These are phyloP conservation scores for Hartigia nigra DNA, from an alignment of 2,888 invertebrate genomes.

Conservation along the genomic window DNA sequence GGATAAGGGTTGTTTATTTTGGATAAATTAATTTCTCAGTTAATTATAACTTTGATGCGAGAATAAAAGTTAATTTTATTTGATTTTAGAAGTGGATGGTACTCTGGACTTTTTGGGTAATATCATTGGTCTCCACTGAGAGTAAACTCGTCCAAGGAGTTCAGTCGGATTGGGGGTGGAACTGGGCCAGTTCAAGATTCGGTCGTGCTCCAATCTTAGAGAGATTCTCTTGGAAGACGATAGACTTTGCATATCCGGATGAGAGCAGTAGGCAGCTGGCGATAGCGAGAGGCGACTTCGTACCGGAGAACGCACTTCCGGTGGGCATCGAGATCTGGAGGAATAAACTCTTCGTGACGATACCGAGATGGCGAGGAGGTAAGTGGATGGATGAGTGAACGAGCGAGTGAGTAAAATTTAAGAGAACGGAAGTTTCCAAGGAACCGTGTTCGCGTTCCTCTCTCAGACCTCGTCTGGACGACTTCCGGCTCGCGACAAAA, in stretches of 20 bases:
- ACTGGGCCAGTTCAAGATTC: constrained; percentile 40
- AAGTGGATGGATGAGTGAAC: constrained; percentile 53
- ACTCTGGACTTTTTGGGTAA: neutral
- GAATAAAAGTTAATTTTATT: neutral
- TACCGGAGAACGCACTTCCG: constrained; percentile 83
- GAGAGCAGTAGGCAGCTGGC: constrained; percentile 73
- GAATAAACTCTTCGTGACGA: constrained; percentile 84
- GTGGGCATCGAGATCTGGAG: constrained; percentile 86
- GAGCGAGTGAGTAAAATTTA: neutral
- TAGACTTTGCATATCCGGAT: constrained; percentile 83
- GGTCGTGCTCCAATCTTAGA: constrained; percentile 71
- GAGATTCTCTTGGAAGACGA: constrained; percentile 78
- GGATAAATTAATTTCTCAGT: neutral
- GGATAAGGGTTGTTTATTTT: neutral
- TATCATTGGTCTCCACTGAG: neutral
- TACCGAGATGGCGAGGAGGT: constrained; percentile 86
- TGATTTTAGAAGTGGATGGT: neutral
- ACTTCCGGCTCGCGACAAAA: constrained; percentile 49
- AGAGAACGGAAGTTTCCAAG: neutral
- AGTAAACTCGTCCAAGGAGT: neutral
- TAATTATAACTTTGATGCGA: neutral
- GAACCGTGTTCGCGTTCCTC: constrained; percentile 11
- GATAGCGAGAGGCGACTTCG: constrained; percentile 73
- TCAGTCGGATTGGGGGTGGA: constrained; percentile 30
- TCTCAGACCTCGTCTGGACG: constrained; percentile 55